A percentile compares a stretch with the other conserved stretches of the same genome.
phyloP scores from a whole-genome alignment of 2,888 invertebrate genomes.

The Nomada hirtipes region DNA sequence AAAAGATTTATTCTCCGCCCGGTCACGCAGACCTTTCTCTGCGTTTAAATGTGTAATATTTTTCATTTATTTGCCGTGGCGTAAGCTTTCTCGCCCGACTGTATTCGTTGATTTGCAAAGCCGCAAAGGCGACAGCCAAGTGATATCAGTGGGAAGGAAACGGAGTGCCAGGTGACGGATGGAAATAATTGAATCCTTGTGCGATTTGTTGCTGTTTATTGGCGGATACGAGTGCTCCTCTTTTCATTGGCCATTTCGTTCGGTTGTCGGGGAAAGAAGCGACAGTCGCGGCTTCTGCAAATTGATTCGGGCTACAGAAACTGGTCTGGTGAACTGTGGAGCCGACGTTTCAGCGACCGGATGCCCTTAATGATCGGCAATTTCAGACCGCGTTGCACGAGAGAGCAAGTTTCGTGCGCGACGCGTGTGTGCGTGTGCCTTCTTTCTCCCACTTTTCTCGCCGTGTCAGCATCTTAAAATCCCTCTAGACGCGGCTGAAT shows the following conservation, averaged over 20 bases:
- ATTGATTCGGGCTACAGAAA: constrained; percentile 72
- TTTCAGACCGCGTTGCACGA: constrained; percentile 65
- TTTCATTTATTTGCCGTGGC: no score
- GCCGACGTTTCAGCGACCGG: constrained; percentile 68
- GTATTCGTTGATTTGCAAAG: neutral
- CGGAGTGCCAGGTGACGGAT: constrained; percentile 14
- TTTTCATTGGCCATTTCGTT: constrained; percentile 7
- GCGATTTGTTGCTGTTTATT: constrained; percentile 29
- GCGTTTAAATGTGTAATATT: no score
- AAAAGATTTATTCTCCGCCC: no score
- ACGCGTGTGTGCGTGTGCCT: neutral
- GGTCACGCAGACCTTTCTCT: no score
- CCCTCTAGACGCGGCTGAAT: neutral
- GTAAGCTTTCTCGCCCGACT: no score
- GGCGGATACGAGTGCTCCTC: constrained; percentile 3
- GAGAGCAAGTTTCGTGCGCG: constrained; percentile 51
- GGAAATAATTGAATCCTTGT: constrained; percentile 35
- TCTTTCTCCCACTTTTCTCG: neutral
- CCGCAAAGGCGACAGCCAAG: neutral
- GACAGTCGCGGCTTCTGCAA: constrained; percentile 60
- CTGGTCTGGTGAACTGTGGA: constrained; percentile 69
- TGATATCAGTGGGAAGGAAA: neutral
- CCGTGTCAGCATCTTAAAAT: constrained; percentile 21
- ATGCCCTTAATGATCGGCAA: constrained; percentile 74
- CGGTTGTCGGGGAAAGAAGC: constrained; percentile 31